phyloP scores from a whole-genome alignment of 2,797 vertebrate species.

The Picus viridis region DNA sequence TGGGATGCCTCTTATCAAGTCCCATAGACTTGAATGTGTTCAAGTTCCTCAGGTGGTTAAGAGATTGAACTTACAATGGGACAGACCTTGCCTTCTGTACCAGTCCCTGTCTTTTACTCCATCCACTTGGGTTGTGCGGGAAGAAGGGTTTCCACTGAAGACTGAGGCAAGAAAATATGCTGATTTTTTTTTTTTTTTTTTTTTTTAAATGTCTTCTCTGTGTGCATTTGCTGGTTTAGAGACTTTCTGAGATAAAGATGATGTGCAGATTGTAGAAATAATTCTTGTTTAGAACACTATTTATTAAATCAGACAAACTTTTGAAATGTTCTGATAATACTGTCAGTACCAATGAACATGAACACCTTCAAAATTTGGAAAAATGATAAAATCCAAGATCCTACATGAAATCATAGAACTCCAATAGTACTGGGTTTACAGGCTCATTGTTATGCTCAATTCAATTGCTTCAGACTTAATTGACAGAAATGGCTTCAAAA shows the following conservation, averaged over 20 bases:
- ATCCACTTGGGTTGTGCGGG: too few relatives aligned
- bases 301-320: not conserved
- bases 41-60: not conserved
- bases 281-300: accelerated
- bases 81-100: not conserved
- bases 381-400: not conserved
- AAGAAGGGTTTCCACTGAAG: not conserved
- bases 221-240: not conserved
- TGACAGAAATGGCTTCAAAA: not conserved
- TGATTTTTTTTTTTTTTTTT: not conserved
- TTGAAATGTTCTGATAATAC: too few relatives aligned
- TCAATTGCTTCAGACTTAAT: not conserved
- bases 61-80: not conserved
- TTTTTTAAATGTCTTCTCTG: not conserved
- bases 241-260: not conserved
- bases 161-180: not conserved
- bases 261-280: not conserved
- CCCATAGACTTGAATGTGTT: not conserved
- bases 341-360: too few relatives aligned
- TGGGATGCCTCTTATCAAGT: too few relatives aligned
- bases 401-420: not conserved
- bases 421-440: accelerated
- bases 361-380: not conserved
- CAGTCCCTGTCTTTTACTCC: not conserved
- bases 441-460: not conserved